Base-by-base conservation (phyloP, 2,113 vertebrate genomes). In the Falco punctatus region DNA sequence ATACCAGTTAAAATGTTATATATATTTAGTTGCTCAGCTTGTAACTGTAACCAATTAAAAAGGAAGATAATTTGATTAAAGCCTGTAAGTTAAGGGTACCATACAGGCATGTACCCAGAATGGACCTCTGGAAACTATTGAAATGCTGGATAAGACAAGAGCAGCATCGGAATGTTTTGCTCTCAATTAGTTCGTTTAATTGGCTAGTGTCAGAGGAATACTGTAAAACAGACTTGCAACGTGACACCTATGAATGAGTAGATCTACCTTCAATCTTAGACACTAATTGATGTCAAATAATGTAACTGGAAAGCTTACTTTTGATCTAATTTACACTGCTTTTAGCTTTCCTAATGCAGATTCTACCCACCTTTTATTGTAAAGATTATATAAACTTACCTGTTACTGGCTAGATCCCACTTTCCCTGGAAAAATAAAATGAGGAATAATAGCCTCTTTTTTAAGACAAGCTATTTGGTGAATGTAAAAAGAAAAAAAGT, bases 131-230 rank as follows among this genome's bases (percentile, higher is more conserved):
- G 72, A 51, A 84, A 55, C 54, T 66, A 7, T 2, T 79, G 85
- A 38, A n/a, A 81, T 40, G 9, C 24, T 86, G 78, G 21, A 18
- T 52, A 26, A 26, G 32, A 28, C 42, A 77, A 64, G 18, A 94
- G 87, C 69, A 83, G 35, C 5, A 16, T 7, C 67, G 71, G 54
- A 71, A 83, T 81, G 16, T 74, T 90, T 94, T 78, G 48, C 54
- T 88, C 70, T 72, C 81, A 83, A 23, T 94, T 93, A 92, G 66
- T 72, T 64, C 20, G 1, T 72, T 9, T 80, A 95, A 93, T 85
- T 93, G 57, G 33, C 75, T 90, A 28, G 22, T 81, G 74, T 90
- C 66, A 89, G 86, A 95, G 81, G 69, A 91, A 65, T 72, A 55
- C 48, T 52, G 75, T 75, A 85, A 80, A 94, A 71, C 35, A 92